Evolutionary conservation across 1,140 invertebrate species (phyloP).

Genomic region (Drosophila cardini): DNA sequence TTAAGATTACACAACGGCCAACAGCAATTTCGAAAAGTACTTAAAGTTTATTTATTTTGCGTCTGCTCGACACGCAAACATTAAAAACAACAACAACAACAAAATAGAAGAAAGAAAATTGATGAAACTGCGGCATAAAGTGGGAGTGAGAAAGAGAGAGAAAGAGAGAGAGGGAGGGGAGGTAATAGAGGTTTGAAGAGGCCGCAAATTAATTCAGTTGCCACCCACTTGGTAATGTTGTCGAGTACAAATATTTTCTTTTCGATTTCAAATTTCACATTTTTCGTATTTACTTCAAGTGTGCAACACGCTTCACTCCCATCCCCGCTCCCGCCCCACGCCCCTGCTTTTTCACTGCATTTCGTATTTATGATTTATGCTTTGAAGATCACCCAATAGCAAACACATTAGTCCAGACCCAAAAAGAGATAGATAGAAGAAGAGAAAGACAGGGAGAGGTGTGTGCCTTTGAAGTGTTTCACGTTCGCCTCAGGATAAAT

Average conservation of each 20-base stretch:
- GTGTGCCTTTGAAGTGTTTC: conserved; percentile 65
- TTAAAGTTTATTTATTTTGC: conserved; percentile 83
- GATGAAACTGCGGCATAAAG: conserved; percentile 47
- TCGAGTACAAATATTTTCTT: conserved; percentile 74
- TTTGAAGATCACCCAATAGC: conserved; percentile 62
- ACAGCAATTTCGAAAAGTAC: conserved; percentile 78
- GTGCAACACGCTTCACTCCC: neutral
- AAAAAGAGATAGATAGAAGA: too few species aligned
- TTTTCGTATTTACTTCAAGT: conserved; percentile 53
- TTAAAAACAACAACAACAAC: conserved; percentile 52
- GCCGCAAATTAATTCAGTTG: conserved; percentile 78
- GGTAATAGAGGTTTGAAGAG: conserved; percentile 15
- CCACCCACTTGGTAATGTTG: conserved; percentile 73
- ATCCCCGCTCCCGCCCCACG: neutral
- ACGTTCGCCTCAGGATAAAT: conserved; percentile 41
- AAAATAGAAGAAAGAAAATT: conserved; percentile 51
- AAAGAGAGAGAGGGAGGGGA: neutral
- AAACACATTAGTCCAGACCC: conserved; percentile 56
- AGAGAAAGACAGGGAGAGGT: neutral
- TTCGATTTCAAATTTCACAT: conserved; percentile 56
- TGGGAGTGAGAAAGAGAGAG: neutral
- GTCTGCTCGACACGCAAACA: conserved; percentile 77
- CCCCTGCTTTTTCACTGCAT: conserved; percentile 30
- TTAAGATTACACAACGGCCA: conserved; percentile 80
- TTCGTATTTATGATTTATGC: conserved; percentile 71